A percentile compares a stretch with the other conserved stretches of the same genome.
Evolutionary conservation across 2,113 vertebrate genomes (phyloP).

Genomic region (Trematomus loennbergii): DNA sequence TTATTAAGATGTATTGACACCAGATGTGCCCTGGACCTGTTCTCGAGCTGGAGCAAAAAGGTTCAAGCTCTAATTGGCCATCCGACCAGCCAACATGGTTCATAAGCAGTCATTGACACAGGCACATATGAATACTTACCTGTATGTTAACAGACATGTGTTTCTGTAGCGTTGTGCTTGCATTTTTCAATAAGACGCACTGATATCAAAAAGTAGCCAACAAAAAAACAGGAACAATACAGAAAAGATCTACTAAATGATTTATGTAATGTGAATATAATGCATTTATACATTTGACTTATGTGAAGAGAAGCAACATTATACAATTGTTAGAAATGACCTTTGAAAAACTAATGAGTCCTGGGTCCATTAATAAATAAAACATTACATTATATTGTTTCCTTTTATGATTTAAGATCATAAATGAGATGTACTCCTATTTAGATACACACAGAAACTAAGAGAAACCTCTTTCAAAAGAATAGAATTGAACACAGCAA

Average conservation of each 20-base stretch:
- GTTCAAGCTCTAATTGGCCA: constrained; percentile 62
- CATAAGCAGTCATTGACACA: constrained; percentile 43
- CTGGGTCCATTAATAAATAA: neutral
- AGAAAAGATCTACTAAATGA: neutral
- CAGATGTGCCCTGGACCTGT: constrained; percentile 85
- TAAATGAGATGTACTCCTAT: neutral
- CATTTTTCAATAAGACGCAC: constrained; percentile 2
- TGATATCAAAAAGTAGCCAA: neutral
- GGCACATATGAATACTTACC: constrained; percentile 28
- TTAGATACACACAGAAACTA: neutral
- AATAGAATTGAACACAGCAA: neutral
- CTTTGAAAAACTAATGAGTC: neutral
- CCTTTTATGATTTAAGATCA: neutral
- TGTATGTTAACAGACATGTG: constrained; percentile 8
- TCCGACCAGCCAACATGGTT: constrained; percentile 61
- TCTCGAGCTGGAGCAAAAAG: constrained; percentile 49
- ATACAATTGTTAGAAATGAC: neutral
- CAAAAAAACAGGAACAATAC: neutral
- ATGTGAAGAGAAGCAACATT: neutral
- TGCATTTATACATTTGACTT: neutral
- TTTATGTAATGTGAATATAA: neutral
- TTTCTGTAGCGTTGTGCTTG: neutral
- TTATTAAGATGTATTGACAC: constrained; percentile 93
- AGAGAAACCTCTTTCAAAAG: neutral
- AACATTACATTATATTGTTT: neutral